A percentile compares a stretch with the other conserved stretches of the same genome.
phyloP scores from a whole-genome alignment of 2,797 vertebrate genomes.

The Calcarius lapponicus region DNA sequence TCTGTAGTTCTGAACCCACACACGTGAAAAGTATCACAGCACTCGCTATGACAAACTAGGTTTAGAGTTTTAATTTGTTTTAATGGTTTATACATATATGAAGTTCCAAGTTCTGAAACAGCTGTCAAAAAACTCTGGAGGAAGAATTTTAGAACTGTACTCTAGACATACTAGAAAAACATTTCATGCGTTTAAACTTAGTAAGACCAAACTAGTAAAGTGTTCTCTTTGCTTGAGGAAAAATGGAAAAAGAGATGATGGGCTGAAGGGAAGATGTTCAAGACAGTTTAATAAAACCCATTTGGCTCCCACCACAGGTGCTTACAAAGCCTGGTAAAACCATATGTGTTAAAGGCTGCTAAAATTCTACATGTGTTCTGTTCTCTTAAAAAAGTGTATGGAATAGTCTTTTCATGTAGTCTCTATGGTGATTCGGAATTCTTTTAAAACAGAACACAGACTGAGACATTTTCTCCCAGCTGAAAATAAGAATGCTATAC shows the following conservation, averaged over 20 bases:
- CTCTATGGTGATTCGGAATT: neutral
- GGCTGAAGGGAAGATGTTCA: conserved; percentile 3
- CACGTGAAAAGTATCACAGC: neutral
- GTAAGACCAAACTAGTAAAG: neutral
- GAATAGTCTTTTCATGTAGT: neutral
- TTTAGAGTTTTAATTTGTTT: neutral
- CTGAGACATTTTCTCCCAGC: neutral
- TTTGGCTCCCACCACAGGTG: neutral
- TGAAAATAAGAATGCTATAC: neutral
- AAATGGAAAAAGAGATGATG: neutral
- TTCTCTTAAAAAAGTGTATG: neutral
- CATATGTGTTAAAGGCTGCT: neutral
- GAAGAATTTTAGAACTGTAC: neutral
- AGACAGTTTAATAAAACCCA: conserved; percentile 7
- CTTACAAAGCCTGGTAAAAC: neutral
- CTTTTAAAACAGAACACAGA: neutral
- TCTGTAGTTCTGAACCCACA: neutral
- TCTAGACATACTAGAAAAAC: neutral
- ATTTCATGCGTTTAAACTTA: neutral
- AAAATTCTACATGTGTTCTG: neutral
- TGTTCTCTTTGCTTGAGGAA: neutral
- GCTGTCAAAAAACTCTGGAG: neutral
- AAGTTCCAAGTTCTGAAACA: neutral
- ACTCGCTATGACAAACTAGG: neutral
- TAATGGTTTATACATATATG: neutral